Conservation (phyloP, 2,113 vertebrate species). For the Diglossa brunneiventris region DNA sequence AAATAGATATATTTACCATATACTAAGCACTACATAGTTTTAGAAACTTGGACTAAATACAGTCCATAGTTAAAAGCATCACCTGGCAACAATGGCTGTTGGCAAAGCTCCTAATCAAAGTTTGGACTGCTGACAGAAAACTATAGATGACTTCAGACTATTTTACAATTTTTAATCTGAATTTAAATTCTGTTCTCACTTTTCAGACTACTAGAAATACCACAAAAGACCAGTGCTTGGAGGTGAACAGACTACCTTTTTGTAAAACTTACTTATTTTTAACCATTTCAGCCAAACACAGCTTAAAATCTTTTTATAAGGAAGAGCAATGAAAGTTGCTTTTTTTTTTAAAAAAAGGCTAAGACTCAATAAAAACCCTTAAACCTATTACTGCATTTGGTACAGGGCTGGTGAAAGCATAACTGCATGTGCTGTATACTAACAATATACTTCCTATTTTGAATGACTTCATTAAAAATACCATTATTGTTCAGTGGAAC, state of each 20-base stretch:
- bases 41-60: neutral
- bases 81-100: neutral
- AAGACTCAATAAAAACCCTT: neutral
- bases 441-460: neutral
- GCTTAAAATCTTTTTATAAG: neutral
- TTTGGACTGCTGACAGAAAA: neutral
- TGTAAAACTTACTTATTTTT: neutral
- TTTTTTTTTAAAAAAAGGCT: neutral
- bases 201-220: neutral
- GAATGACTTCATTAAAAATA: neutral
- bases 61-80: neutral
- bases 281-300: neutral
- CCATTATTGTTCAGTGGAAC: neutral
- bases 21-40: neutral
- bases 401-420: neutral
- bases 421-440: neutral
- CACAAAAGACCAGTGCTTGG: neutral
- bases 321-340: neutral
- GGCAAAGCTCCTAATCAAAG: neutral
- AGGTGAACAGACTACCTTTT: neutral
- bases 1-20: neutral
- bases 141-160: neutral
- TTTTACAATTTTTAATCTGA: neutral
- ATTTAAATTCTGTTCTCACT: neutral
- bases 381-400: neutral